Evolutionary conservation across 92 coral and sea anemone species (phyloP), one percentile per base, ranked within the genome.

Genomic region (Muricea muricata): DNA sequence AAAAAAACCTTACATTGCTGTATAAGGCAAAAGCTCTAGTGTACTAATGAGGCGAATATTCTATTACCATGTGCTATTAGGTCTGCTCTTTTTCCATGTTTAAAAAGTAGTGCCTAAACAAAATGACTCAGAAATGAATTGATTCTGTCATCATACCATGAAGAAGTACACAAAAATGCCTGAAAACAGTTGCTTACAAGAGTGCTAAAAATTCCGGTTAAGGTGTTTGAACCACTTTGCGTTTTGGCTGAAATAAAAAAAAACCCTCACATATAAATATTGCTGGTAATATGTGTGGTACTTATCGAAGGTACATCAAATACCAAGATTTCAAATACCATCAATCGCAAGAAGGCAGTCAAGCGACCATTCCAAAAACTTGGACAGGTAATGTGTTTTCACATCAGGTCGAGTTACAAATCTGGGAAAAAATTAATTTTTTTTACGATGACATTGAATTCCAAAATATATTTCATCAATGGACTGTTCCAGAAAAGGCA

Each of bases 391-490:
- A 77, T 78, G 90, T 60, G 89, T 95, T 83, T 95, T 95, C 25
- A 95, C 98, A 89, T 95, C 98, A 48, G 98, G 98, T 82, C 98
- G 81, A 23, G 98, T 91, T 20, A 95, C 96, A 92, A 95, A 95
- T 84, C 98, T 95, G 31, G 42, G 42, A 4, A 37, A 3, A 6
- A 41, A 46, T 37, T 37, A 37, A 37, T 37, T 37, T 37, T 37
- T 37, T 37, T 37, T 37, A 4, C n/a, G n/a, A 9, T 37, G 42
- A 37, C 9, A 37, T 32, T 40, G 30, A 25, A 12, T 73, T n/a
- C 20, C 34, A 0, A 33, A 3, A 23, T 26, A 73, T 11, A 37
- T 37, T 37, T 4, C 42, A 37, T 9, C 42, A 37, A 9, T 4
- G 42, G 18, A n/a, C n/a, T n/a, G n/a, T n/a, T n/a, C n/a, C n/a